Conservation (phyloP, 2,888 invertebrate genomes). For the Drosophila glabriapex region DNA sequence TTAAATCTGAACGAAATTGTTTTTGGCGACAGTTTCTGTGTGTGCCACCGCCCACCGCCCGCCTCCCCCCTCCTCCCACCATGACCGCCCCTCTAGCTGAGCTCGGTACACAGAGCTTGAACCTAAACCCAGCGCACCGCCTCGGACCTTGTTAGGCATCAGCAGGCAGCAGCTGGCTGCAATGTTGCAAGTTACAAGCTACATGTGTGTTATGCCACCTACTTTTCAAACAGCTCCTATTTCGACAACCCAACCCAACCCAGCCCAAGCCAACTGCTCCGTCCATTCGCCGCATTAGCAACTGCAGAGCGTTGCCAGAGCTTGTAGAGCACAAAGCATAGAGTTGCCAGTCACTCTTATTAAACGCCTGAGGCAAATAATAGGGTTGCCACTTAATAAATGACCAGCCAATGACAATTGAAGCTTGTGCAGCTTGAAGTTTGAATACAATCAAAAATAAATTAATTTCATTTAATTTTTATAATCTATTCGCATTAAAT, state of each 20-base stretch:
- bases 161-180: constrained; percentile 64
- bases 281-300: background rate
- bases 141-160: constrained; percentile 64
- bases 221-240: constrained; percentile 1
- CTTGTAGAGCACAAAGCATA: background rate
- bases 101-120: background rate
- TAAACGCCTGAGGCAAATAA: background rate
- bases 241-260: background rate
- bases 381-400: background rate
- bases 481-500: background rate
- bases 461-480: background rate
- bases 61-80: background rate
- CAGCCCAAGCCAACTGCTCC: background rate
- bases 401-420: background rate
- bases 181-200: constrained; percentile 63
- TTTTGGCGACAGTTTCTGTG: constrained; percentile 78
- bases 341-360: background rate
- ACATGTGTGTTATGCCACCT: constrained; percentile 48
- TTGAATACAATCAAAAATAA: background rate
- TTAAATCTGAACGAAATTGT: constrained; percentile 80
- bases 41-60: constrained; percentile 15
- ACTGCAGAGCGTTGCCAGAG: background rate
- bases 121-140: background rate
- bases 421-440: background rate
- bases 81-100: background rate